Evolutionary conservation across 2,797 vertebrate species (phyloP), one percentile per base, ranked within the genome.

Genomic region (Numenius phaeopus): DNA sequence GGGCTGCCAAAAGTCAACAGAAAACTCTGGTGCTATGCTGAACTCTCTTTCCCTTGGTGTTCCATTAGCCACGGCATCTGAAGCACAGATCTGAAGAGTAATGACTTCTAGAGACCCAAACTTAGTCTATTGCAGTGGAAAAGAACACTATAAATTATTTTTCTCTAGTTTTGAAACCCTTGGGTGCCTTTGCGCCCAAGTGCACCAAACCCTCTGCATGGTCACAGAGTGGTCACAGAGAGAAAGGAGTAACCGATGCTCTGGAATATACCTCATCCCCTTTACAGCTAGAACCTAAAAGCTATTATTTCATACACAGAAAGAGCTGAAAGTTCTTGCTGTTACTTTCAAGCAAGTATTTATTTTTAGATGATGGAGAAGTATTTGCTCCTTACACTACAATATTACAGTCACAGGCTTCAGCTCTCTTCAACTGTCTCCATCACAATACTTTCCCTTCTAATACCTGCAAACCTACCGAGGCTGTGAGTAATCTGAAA

Each of bases 151-250:
- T 12, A 58, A 85, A 50, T 61, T 87, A 49, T 49, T 90, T 57
- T 61, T 81, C n/a, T 64, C 15, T 82, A 49, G 18, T 40, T 88
- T 44, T 65, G 8, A 84, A 83, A 82, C 9, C 3, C 10, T 23
- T 1, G 4, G 4, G 24, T 39, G 27, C 22, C 58, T 87, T 76
- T 71, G 13, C 42, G 87, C 7, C 21, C 30, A 54, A 78, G 7
- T 20, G 34, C 39, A 76, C 14, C 22, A 69, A 91, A 77, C 11
- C 19, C 18, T 73, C 66, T 62, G 23, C 1, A 7, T 37, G 34
- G 34, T 37, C 34, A 37, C 34, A 37, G 34, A 89, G 19, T 0
- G 0, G 3, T 13, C 37, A 16, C 14, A 70, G 1, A 32, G 27
- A 55, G 44, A 85, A 70, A 64, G 14, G 7, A 78, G 10, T 30